These are phyloP conservation scores for Xestia c-nigrum DNA, from an alignment of 2,888 invertebrate species.

Conservation along the genomic window DNA sequence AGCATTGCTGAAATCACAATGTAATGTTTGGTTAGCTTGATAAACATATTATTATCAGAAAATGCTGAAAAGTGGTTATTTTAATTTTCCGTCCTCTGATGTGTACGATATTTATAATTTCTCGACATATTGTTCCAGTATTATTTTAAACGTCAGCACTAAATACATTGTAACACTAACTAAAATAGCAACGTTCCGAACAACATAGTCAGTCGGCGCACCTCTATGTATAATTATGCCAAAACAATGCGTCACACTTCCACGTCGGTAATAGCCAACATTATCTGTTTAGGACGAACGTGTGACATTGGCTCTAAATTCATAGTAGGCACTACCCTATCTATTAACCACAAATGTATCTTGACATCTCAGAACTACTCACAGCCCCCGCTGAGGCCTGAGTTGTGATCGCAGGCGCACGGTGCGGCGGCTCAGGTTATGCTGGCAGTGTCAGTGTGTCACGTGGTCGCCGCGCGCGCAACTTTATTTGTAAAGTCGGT, in stretches of 20 bases:
- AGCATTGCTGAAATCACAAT: constrained; percentile 8
- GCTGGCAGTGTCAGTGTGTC: constrained; percentile 84
- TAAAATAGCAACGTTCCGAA: constrained; percentile 41
- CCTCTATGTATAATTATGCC: constrained; percentile 60
- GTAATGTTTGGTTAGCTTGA: not conserved
- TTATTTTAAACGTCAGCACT: constrained; percentile 8
- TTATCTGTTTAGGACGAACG: constrained; percentile 80
- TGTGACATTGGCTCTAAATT: constrained; percentile 89
- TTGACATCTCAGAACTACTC: constrained; percentile 53
- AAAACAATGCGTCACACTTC: constrained; percentile 67
- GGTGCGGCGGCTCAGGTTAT: constrained; percentile 64
- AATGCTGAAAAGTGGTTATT: not conserved
- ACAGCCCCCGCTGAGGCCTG: constrained; percentile 25
- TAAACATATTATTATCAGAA: not conserved
- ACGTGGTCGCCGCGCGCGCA: constrained; percentile 89
- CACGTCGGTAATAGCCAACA: constrained; percentile 71
- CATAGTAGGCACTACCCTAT: constrained; percentile 74
- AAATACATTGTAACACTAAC: constrained; percentile 29
- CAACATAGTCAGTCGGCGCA: constrained; percentile 53
- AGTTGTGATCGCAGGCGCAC: constrained; percentile 20
- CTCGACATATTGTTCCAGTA: constrained; percentile 2
- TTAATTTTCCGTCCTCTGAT: not conserved
- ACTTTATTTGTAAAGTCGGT: constrained; percentile 89
- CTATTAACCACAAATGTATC: constrained; percentile 70
- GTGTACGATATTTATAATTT: not conserved